Conservation (phyloP, 2,888 invertebrate species). For the Papilio protenor region DNA sequence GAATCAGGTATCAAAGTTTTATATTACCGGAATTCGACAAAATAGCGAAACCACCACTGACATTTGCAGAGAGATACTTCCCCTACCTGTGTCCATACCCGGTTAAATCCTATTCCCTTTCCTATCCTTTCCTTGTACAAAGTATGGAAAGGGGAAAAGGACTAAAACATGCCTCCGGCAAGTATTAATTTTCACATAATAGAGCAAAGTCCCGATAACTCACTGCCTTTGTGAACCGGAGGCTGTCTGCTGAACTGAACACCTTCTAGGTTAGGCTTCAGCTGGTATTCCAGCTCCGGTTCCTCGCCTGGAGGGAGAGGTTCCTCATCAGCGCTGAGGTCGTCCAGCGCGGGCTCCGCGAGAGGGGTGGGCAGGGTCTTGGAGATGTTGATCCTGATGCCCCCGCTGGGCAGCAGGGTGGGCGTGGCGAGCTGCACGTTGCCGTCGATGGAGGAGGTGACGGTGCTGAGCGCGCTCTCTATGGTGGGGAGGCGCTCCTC, state of each 20-base stretch:
- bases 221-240: slow-evolving; percentile 89
- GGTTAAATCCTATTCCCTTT: too few relatives aligned
- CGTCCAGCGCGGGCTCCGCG: slow-evolving; percentile 64
- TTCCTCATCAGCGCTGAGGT: slow-evolving; percentile 75
- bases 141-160: too few relatives aligned
- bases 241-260: slow-evolving; percentile 88
- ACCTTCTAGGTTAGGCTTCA: slow-evolving; percentile 87
- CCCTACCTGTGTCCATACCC: too few relatives aligned
- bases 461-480: slow-evolving; percentile 83
- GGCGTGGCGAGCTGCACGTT: slow-evolving; percentile 87
- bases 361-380: slow-evolving; percentile 55
- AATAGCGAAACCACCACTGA: too few relatives aligned
- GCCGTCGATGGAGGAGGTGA: slow-evolving; percentile 89
- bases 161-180: too few relatives aligned
- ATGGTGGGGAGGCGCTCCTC: slow-evolving; percentile 69
- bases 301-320: slow-evolving; percentile 86
- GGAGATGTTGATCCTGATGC: slow-evolving; percentile 91
- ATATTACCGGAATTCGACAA: too few relatives aligned
- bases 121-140: too few relatives aligned
- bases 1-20: too few relatives aligned
- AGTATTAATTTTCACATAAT: slow-evolving; percentile 86
- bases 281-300: slow-evolving; percentile 76
- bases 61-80: too few relatives aligned
- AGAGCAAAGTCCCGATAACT: slow-evolving; percentile 93
- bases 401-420: slow-evolving; percentile 75